phyloP scores from a whole-genome alignment of 2,797 vertebrate genomes.

The Leuciscus waleckii region DNA sequence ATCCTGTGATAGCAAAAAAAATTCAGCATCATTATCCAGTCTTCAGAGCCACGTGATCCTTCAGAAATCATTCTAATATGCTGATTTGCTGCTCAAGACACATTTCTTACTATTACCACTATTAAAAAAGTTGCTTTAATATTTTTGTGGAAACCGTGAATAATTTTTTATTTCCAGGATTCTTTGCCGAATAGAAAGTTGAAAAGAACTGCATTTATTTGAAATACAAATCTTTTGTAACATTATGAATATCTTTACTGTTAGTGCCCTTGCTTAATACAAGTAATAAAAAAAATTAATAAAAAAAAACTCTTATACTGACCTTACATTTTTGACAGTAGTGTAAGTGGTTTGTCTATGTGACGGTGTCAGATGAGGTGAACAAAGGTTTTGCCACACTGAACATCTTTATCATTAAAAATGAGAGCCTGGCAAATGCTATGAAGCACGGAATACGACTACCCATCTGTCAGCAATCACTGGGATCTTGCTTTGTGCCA shows the following conservation, averaged over 20 bases:
- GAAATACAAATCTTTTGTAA: not conserved
- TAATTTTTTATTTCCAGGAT: not conserved
- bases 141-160: not conserved
- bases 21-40: not conserved
- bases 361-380: not conserved
- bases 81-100: not conserved
- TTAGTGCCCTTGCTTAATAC: not conserved
- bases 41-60: not conserved
- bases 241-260: not conserved
- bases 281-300: not conserved
- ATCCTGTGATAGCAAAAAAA: not conserved
- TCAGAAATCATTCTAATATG: not conserved
- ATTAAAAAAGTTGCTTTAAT: not conserved
- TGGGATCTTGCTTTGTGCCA: conserved; percentile 40
- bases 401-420: conserved; percentile 28
- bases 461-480: conserved; percentile 57
- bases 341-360: not conserved
- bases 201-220: not conserved
- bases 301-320: not conserved
- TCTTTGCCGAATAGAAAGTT: not conserved
- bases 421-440: conserved; percentile 39
- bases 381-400: conserved; percentile 24
- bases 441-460: conserved; percentile 35
- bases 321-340: not conserved
- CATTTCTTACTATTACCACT: not conserved